Conservation (phyloP, 2,797 vertebrate genomes). For the Squalus acanthias region DNA sequence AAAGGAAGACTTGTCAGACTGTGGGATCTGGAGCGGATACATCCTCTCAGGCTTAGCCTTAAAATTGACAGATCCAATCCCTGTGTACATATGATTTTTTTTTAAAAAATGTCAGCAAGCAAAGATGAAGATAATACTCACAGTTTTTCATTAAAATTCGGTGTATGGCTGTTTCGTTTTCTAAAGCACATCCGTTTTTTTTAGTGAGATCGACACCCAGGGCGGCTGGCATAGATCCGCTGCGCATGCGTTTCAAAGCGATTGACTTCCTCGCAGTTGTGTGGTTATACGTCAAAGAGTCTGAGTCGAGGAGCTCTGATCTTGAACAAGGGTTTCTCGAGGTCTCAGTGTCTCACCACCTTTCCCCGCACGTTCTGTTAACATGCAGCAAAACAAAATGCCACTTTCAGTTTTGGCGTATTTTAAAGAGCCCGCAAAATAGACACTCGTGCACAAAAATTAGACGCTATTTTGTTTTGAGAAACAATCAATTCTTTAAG, state of each 20-base stretch:
- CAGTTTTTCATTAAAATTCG: conserved; percentile 64
- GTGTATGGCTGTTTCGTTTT: conserved; percentile 61
- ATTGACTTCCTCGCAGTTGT: not conserved
- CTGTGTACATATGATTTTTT: conserved; percentile 39
- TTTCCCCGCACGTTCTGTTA: not conserved
- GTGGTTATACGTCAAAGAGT: not conserved
- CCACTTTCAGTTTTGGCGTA: not conserved
- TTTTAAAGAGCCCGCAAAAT: not conserved
- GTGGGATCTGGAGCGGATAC: conserved; percentile 41
- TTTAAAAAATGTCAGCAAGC: conserved; percentile 39
- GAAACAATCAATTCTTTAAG: not conserved
- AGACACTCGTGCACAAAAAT: not conserved
- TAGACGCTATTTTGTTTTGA: not conserved
- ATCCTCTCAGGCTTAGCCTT: conserved; percentile 45
- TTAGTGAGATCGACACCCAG: conserved; percentile 34
- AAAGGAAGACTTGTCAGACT: conserved; percentile 36
- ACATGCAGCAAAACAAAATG: not conserved
- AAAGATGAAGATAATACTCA: conserved; percentile 55
- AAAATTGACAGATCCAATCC: not conserved
- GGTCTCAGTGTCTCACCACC: not conserved
- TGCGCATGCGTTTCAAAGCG: not conserved
- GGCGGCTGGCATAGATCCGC: not conserved
- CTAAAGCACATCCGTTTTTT: conserved; percentile 67
- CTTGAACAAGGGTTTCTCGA: not conserved
- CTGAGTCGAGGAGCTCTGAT: not conserved